These are phyloP conservation scores for Nomada lathburiana DNA, from an alignment of 2,888 invertebrate species.

Conservation along the genomic window DNA sequence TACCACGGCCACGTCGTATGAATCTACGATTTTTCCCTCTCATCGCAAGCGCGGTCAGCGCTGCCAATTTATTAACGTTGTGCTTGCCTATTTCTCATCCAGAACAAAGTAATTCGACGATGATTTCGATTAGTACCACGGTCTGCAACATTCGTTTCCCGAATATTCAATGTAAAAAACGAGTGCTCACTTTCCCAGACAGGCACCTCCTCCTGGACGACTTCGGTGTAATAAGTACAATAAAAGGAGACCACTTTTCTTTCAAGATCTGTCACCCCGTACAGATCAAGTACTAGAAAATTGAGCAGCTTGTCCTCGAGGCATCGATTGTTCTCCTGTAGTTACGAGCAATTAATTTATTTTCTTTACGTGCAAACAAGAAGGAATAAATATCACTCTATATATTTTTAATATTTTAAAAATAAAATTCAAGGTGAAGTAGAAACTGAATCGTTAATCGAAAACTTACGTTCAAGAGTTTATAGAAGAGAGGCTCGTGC, in stretches of 20 bases:
- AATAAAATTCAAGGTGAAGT: neutral
- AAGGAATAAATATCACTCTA: neutral
- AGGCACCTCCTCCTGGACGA: conserved; percentile 91
- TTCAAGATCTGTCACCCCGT: conserved; percentile 84
- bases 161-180: neutral
- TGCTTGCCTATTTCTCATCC: conserved; percentile 65
- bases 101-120: conserved; percentile 11
- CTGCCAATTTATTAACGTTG: conserved; percentile 71
- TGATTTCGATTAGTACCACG: neutral
- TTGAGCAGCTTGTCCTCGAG: conserved; percentile 85
- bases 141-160: neutral
- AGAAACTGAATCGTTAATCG: neutral
- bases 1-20: conserved; percentile 80
- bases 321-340: conserved; percentile 84
- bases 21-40: conserved; percentile 77
- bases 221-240: conserved; percentile 89
- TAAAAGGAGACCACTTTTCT: conserved; percentile 88
- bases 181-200: conserved; percentile 88
- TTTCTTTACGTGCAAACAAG: neutral
- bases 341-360: neutral
- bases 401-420: neutral
- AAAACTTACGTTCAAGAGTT: conserved; percentile 78
- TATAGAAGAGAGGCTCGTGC: conserved; percentile 76
- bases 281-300: conserved; percentile 86
- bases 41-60: conserved; percentile 73